Conservation (phyloP, 1,140 invertebrate species). For the Zaprionus capensis region DNA sequence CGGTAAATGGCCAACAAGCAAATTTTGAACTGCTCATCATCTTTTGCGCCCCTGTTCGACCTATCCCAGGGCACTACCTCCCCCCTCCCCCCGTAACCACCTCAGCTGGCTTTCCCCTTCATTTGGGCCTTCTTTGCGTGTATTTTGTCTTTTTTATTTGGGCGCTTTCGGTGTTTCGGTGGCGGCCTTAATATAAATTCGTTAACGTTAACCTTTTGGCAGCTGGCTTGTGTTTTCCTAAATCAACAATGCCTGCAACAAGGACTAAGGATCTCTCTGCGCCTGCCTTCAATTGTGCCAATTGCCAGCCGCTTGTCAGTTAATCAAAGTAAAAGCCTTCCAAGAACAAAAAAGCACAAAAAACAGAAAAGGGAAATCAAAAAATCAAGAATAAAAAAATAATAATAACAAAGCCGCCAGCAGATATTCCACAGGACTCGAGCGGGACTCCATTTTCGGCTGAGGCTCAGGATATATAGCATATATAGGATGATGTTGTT, state of each 20-base stretch:
- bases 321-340: conserved; percentile 77
- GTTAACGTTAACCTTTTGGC: conserved; percentile 75
- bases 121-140: neutral
- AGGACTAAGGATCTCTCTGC: conserved; percentile 27
- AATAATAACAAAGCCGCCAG: conserved; percentile 73
- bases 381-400: conserved; percentile 16
- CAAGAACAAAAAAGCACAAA: conserved; percentile 5
- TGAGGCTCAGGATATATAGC: neutral
- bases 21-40: conserved; percentile 72
- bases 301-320: conserved; percentile 78
- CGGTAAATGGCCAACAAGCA: conserved; percentile 56
- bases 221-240: conserved; percentile 72
- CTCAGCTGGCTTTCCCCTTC: neutral
- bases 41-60: conserved; percentile 5
- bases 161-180: conserved; percentile 32
- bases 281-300: conserved; percentile 71
- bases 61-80: neutral
- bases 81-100: neutral
- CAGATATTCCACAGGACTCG: conserved; percentile 64
- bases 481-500: neutral
- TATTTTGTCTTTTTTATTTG: conserved; percentile 23
- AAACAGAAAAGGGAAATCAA: conserved; percentile 44
- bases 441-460: conserved; percentile 19
- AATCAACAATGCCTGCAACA: conserved; percentile 69
- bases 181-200: conserved; percentile 70